Evolutionary conservation across 2,888 invertebrate species (phyloP).

Genomic region (Dicyrtomina minuta): DNA sequence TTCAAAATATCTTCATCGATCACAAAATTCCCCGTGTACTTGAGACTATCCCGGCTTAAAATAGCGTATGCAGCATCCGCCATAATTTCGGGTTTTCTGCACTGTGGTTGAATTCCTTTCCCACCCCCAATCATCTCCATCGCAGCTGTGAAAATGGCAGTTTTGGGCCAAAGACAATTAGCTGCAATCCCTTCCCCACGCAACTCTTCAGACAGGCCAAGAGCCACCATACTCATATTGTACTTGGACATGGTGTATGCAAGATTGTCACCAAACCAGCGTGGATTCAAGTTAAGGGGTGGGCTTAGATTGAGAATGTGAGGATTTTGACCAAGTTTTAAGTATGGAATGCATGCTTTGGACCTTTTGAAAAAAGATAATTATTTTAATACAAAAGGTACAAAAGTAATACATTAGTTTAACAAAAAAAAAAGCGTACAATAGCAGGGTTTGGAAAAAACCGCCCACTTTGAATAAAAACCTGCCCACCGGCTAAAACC

Average conservation of each 20-base stretch:
- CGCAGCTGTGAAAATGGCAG: constrained; percentile 83
- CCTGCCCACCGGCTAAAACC: too few relatives aligned
- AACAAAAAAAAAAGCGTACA: too few relatives aligned
- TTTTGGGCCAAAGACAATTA: constrained; percentile 95
- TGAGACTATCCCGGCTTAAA: constrained; percentile 73
- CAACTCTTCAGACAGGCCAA: constrained; percentile 96
- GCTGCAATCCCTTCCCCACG: constrained; percentile 79
- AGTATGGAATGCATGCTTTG: constrained; percentile 81
- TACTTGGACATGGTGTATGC: constrained; percentile 99
- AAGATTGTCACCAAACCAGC: constrained; percentile 89
- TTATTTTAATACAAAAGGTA: too few relatives aligned
- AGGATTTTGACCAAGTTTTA: constrained; percentile 82
- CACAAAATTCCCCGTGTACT: constrained; percentile 82
- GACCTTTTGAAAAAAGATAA: constrained; percentile 66
- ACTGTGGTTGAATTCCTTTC: constrained; percentile 63
- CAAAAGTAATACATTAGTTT: too few relatives aligned
- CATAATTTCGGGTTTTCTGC: constrained; percentile 80
- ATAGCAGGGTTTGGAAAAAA: too few relatives aligned
- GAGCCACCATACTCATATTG: constrained; percentile 97
- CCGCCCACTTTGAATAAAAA: too few relatives aligned
- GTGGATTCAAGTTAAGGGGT: constrained; percentile 81
- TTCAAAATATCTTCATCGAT: constrained; percentile 87
- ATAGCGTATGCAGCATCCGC: constrained; percentile 87
- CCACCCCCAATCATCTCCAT: constrained; percentile 79
- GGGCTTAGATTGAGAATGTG: constrained; percentile 95